Percentiles rank a stretch among this genome's conserved stretches.
phyloP scores from a whole-genome alignment of 37 sponge, comb jelly and placozoan species.

The Chondrilla cf. caribensis region DNA sequence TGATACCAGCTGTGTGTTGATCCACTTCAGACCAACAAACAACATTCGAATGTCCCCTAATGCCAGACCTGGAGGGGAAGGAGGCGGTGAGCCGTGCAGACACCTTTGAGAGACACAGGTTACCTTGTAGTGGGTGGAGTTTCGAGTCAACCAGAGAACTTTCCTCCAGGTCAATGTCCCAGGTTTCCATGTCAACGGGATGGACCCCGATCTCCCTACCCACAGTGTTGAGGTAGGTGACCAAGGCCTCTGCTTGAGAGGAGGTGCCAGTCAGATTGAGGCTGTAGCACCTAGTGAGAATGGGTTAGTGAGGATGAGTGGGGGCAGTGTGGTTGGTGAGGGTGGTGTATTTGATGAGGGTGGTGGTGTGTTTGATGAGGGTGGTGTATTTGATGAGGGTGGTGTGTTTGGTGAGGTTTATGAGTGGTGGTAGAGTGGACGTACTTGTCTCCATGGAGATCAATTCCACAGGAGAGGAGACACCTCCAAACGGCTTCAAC shows the following conservation, averaged over 20 bases:
- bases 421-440: no score
- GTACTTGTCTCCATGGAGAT: constrained; percentile 75
- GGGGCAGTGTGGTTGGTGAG: no score
- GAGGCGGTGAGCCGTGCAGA: not conserved
- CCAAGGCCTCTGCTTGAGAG: constrained; percentile 69
- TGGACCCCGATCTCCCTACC: constrained; percentile 49
- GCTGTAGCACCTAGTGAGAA: constrained; percentile 7
- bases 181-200: constrained; percentile 48
- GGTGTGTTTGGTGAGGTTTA: no score
- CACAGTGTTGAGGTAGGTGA: constrained; percentile 58
- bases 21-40: constrained; percentile 64
- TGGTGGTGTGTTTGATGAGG: no score
- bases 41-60: constrained; percentile 58
- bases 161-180: constrained; percentile 60
- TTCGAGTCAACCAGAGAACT: constrained; percentile 34
- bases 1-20: constrained; percentile 58
- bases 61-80: constrained; percentile 29
- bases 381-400: no score
- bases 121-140: constrained; percentile 71
- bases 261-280: not conserved
- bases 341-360: no score
- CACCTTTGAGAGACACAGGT: no score
- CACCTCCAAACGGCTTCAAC: constrained; percentile 60
- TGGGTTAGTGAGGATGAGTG: not conserved
- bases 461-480: constrained; percentile 68